phyloP scores from a whole-genome alignment of 1,140 invertebrate species.

The Anastrepha ludens region DNA sequence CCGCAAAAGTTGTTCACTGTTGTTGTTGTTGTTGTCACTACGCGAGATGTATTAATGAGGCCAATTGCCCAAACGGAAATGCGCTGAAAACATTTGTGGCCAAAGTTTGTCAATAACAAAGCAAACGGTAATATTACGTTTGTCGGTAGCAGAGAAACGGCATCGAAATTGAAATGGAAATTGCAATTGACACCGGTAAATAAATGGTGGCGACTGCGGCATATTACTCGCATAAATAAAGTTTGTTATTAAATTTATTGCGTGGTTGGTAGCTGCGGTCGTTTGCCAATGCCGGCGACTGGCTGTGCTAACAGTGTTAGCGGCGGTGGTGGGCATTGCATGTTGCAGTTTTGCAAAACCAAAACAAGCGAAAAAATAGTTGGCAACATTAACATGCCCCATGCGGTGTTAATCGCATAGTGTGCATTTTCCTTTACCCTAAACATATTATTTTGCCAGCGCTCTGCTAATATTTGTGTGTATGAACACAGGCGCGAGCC shows the following conservation, averaged over 20 bases:
- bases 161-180: slow-evolving; percentile 34
- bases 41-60: neutral
- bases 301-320: neutral
- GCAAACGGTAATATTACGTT: slow-evolving; percentile 9
- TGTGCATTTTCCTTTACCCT: neutral
- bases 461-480: neutral
- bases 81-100: slow-evolving; percentile 36
- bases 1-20: neutral
- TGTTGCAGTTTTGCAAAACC: slow-evolving; percentile 40
- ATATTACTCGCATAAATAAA: slow-evolving; percentile 34
- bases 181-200: slow-evolving; percentile 49
- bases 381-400: slow-evolving; percentile 26
- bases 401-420: slow-evolving; percentile 28
- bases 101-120: slow-evolving; percentile 41
- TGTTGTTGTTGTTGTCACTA: neutral
- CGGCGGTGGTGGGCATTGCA: neutral
- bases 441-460: neutral
- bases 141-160: neutral
- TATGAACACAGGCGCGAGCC: neutral
- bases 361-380: neutral
- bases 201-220: slow-evolving; percentile 43
- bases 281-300: slow-evolving; percentile 1
- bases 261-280: slow-evolving; percentile 33
- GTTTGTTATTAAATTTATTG: slow-evolving; percentile 49
- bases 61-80: slow-evolving; percentile 52